A percentile compares a stretch with the other conserved stretches of the same genome.
Conservation (phyloP, 2,888 invertebrate genomes). For the Hypselothyrea guttata region DNA sequence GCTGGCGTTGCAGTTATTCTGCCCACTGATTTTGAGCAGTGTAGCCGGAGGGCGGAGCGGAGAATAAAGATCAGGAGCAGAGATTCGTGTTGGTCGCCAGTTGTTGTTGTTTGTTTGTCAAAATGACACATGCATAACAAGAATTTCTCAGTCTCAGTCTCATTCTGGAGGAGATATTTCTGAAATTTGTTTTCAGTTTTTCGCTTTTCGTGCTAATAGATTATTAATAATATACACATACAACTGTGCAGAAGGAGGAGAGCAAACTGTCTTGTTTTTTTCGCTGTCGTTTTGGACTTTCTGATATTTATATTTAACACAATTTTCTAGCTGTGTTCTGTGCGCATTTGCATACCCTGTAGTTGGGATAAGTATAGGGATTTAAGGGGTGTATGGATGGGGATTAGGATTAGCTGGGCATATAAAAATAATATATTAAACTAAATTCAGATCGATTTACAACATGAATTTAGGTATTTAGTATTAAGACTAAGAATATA, state of each 20-base stretch:
- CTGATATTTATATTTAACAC: constrained; percentile 20
- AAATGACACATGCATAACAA: constrained; percentile 67
- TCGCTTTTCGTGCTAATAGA: constrained; percentile 64
- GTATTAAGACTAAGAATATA: no score
- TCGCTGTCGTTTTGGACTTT: constrained; percentile 9
- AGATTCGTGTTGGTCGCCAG: constrained; percentile 56
- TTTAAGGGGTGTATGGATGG: no score
- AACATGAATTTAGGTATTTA: no score
- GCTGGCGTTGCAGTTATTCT: constrained; percentile 57
- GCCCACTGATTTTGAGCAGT: constrained; percentile 29
- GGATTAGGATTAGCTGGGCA: no score
- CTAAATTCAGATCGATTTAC: no score
- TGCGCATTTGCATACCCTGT: constrained; percentile 32
- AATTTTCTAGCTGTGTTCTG: constrained; percentile 32
- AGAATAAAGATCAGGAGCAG: constrained; percentile 29
- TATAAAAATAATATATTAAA: no score
- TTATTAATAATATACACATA: constrained; percentile 66
- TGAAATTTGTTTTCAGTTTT: constrained; percentile 8
- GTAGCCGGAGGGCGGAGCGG: neutral
- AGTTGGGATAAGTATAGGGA: neutral
- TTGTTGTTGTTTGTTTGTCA: constrained; percentile 38
- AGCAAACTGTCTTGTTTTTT: constrained; percentile 38
- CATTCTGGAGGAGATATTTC: constrained; percentile 11
- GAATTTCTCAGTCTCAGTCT: constrained; percentile 42
- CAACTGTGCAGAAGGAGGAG: constrained; percentile 40